phyloP scores from a whole-genome alignment of 2,888 invertebrate genomes.

The Cyaniris semiargus region DNA sequence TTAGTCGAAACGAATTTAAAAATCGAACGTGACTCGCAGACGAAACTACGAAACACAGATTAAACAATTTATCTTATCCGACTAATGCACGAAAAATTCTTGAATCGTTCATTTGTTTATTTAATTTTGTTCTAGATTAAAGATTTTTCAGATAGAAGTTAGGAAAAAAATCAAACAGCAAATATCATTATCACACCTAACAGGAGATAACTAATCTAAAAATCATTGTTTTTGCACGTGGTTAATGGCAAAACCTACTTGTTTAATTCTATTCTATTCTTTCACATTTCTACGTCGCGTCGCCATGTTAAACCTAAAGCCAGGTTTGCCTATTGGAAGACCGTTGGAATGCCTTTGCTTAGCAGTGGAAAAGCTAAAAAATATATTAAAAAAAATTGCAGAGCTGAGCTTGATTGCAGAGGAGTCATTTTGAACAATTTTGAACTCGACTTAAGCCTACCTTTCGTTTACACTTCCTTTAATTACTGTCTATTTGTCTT shows the following conservation, averaged over 20 bases:
- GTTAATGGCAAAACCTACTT: too few species aligned
- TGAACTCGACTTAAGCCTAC: background rate
- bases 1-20: constrained; percentile 12
- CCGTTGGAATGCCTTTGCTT: background rate
- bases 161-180: background rate
- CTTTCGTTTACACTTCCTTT: background rate
- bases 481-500: constrained; percentile 4
- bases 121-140: background rate
- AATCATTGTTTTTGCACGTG: too few species aligned
- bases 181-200: background rate
- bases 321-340: background rate
- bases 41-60: constrained; percentile 18
- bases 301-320: background rate
- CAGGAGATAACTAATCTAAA: too few species aligned
- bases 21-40: constrained; percentile 2
- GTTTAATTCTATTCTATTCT: background rate
- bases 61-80: constrained; percentile 16
- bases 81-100: background rate
- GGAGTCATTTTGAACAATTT: background rate
- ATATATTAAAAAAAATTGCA: background rate
- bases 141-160: background rate
- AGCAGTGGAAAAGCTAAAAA: background rate
- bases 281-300: background rate
- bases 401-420: background rate
- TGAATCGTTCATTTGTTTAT: background rate